These are phyloP conservation scores for Liparis tanakae DNA, from an alignment of 2,797 vertebrate species.

Conservation along the genomic window DNA sequence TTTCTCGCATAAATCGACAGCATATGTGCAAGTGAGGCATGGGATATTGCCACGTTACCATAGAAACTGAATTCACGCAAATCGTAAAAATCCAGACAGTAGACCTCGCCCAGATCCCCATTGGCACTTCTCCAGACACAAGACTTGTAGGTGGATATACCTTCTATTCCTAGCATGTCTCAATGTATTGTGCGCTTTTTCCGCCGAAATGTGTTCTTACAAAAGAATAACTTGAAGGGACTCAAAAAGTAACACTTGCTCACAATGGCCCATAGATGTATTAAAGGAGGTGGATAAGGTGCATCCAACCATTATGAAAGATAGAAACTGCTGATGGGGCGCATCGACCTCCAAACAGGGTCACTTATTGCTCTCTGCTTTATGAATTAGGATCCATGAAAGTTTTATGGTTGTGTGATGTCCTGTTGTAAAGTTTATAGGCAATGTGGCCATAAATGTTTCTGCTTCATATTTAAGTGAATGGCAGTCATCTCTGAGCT, in stretches of 20 bases:
- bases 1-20: not conserved
- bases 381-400: not conserved
- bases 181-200: not conserved
- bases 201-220: not conserved
- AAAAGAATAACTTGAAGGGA: not conserved
- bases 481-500: too few relatives aligned
- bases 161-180: not conserved
- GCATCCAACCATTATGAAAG: not conserved
- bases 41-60: not conserved
- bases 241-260: not conserved
- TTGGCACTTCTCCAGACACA: not conserved
- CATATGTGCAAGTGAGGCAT: not conserved
- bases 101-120: not conserved
- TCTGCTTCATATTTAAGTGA: not conserved
- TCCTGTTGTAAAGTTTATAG: not conserved
- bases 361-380: not conserved
- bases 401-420: not conserved
- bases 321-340: not conserved
- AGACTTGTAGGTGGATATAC: not conserved
- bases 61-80: not conserved
- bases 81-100: too few relatives aligned
- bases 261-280: not conserved
- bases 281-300: not conserved
- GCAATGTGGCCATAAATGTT: not conserved
- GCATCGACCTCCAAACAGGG: not conserved